Base-by-base conservation (phyloP, 2,888 invertebrate species). In the Eupithecia pulchellata region DNA sequence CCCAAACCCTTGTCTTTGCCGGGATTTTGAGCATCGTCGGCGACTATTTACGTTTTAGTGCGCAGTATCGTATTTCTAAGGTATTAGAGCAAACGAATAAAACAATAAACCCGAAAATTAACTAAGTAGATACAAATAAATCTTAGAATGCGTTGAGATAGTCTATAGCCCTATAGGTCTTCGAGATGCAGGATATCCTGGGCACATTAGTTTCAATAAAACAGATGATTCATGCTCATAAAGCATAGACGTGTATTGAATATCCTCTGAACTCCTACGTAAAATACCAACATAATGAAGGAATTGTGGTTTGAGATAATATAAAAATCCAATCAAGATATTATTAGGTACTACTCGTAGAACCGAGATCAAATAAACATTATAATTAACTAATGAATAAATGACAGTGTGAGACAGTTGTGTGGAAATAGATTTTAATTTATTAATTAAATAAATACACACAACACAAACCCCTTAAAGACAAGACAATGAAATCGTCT, bases 161-260 rank as follows among this genome's bases (percentile, higher is more conserved):
- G 20, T 47, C 3, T 6, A 52, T 52, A 52, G 25, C 52, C 52
- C 52, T 52, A 52, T 57, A 60, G 68, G n/a, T 69, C 64, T 55
- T 62, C 71, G 39, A 64, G 47, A 39, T 57, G 30, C 69, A 68
- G 69, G 60, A 71, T 66, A 63, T 78, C 78, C 78, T 72, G 75
- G 75, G 71, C 72, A 66, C 69, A 71, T 77, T 70, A 32, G 73
- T 76, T 67, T 73, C 70, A 73, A 75, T 75, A 71, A 73, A 64
- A 60, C 66, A 27, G 42, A 68, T 71, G 67, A 76, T 76, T 78
- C 73, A 60, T n/a, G 11, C 52, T 52, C 25, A 52, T 52, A 27
- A 60, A 25, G 47, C 52, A 57, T 57, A 17, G 17, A 57, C 57
- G 29, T 6, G 57, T 36, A 39, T 52, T 52, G 20, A 58, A 66